Conservation (phyloP, 2,797 vertebrate genomes). For the Chanos chanos region DNA sequence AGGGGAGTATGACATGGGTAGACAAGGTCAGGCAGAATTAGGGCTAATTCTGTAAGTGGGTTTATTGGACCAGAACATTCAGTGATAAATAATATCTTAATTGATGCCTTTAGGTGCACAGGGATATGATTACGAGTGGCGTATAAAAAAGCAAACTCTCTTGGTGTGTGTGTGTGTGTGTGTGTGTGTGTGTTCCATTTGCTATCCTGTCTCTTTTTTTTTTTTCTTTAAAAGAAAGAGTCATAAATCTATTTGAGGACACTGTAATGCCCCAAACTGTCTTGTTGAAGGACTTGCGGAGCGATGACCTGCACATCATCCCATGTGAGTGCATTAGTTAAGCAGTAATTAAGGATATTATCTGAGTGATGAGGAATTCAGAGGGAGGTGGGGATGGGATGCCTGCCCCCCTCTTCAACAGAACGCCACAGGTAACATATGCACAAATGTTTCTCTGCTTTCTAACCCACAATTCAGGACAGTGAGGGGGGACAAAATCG, state of each 20-base stretch:
- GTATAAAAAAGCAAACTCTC: constrained; percentile 58
- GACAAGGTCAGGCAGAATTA: constrained; percentile 46
- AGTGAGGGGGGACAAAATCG: background rate
- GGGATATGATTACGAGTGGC: constrained; percentile 53
- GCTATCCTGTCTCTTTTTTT: too few species aligned
- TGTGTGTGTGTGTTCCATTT: constrained; percentile 4
- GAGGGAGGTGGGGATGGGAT: background rate
- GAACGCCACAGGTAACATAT: constrained; percentile 2
- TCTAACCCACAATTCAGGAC: constrained; percentile 13
- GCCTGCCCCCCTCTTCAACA: background rate
- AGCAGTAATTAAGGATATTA: constrained; percentile 66
- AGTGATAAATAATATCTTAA: constrained; percentile 56
- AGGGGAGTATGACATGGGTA: constrained; percentile 52
- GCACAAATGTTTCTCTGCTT: constrained; percentile 9
- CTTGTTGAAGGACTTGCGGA: constrained; percentile 57
- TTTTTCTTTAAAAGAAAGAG: too few species aligned
- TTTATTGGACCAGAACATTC: constrained; percentile 39
- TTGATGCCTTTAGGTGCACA: constrained; percentile 54
- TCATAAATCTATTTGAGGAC: constrained; percentile 56
- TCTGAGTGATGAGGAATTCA: constrained; percentile 36
- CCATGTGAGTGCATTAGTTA: constrained; percentile 46
- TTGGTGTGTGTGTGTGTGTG: background rate
- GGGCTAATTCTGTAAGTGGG: constrained; percentile 42
- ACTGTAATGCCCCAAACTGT: constrained; percentile 59
- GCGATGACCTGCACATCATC: constrained; percentile 53